Conservation (phyloP, 2,888 invertebrate genomes). For the Crocallis elinguaria region DNA sequence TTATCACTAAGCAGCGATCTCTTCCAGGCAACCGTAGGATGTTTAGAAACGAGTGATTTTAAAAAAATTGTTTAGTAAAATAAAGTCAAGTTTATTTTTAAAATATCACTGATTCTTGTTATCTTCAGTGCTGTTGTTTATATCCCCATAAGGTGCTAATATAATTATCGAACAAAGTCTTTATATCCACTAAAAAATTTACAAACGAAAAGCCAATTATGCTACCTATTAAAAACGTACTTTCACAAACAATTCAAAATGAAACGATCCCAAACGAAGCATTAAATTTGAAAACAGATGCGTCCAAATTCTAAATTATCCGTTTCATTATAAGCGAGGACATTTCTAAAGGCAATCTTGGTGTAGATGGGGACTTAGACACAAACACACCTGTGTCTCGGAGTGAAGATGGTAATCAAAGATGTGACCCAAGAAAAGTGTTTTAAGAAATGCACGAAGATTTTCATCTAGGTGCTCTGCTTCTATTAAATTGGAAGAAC, state of each 20-base stretch:
- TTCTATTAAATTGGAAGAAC: too few species aligned
- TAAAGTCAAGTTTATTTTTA: too few species aligned
- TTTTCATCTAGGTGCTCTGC: too few species aligned
- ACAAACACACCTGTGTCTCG: slow-evolving; percentile 33
- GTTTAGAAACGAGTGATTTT: too few species aligned
- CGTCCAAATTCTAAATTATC: slow-evolving; percentile 41
- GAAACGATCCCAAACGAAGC: slow-evolving; percentile 27
- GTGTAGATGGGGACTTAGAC: slow-evolving; percentile 12
- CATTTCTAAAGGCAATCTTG: slow-evolving; percentile 44
- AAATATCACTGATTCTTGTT: too few species aligned
- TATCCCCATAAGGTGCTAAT: too few species aligned
- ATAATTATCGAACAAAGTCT: too few species aligned
- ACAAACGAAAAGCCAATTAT: slow-evolving; percentile 8
- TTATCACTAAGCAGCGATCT: too few species aligned
- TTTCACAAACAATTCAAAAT: slow-evolving; percentile 33
- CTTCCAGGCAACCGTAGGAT: too few species aligned
- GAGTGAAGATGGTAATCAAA: slow-evolving; percentile 17
- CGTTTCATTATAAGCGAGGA: slow-evolving; percentile 50
- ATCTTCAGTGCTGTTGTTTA: too few species aligned
- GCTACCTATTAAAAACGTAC: slow-evolving; percentile 15
- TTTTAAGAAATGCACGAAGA: neutral
- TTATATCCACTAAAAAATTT: neutral
- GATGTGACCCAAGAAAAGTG: slow-evolving; percentile 9
- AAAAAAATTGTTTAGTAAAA: too few species aligned
- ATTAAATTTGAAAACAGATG: slow-evolving; percentile 48